These are phyloP conservation scores for Drosophila athabasca DNA, from an alignment of 1,140 invertebrate genomes.

Conservation along the genomic window DNA sequence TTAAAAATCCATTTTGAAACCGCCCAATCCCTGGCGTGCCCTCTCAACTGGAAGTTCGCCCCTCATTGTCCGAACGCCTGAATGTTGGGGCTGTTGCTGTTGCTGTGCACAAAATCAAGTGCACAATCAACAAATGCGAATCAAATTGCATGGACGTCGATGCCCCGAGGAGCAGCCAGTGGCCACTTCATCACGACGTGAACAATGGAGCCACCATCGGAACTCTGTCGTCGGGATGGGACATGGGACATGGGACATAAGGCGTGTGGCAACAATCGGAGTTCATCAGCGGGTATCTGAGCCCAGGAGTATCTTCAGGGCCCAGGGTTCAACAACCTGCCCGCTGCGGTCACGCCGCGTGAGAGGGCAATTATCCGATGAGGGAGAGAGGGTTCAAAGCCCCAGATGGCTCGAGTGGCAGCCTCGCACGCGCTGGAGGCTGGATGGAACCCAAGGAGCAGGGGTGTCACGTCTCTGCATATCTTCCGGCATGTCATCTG, in stretches of 20 bases:
- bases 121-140: slow-evolving; percentile 48
- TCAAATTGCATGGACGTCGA: slow-evolving; percentile 34
- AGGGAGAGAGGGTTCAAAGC: background rate
- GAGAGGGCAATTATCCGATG: slow-evolving; percentile 3
- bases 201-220: background rate
- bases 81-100: no score
- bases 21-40: background rate
- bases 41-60: slow-evolving; percentile 20
- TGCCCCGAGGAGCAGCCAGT: slow-evolving; percentile 12
- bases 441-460: no score
- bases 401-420: no score
- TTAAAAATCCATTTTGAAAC: slow-evolving; percentile 29
- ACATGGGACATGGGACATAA: no score
- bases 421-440: no score
- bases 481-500: no score
- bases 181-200: background rate
- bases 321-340: no score
- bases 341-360: background rate
- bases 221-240: no score
- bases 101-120: background rate
- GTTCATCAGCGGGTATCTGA: slow-evolving; percentile 24
- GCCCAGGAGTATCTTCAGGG: background rate
- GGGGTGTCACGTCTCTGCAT: no score
- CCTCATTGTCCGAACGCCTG: background rate
- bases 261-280: slow-evolving; percentile 18